phyloP scores from a whole-genome alignment of 2,888 invertebrate genomes.

The Epiperipatus broadwayi region DNA sequence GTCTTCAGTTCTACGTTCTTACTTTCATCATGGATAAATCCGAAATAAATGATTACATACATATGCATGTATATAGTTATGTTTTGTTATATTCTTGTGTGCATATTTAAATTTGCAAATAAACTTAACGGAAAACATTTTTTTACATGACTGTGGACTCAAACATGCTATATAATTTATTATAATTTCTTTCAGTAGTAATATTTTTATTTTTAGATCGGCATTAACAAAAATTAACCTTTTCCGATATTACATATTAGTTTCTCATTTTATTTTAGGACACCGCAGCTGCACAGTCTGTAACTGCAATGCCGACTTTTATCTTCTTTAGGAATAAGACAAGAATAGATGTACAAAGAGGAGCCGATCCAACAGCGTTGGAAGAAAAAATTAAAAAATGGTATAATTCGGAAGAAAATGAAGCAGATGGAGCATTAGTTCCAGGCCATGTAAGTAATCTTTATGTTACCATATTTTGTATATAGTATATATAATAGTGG shows the following conservation, averaged over 20 bases:
- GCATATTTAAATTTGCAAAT: too few species aligned
- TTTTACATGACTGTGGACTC: constrained; percentile 17
- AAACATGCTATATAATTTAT: constrained; percentile 15
- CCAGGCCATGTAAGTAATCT: constrained; percentile 51
- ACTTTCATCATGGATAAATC: too few species aligned
- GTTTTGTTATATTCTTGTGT: too few species aligned
- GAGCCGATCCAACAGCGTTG: constrained; percentile 59
- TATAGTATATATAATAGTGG: too few species aligned
- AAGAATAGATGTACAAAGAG: constrained; percentile 37
- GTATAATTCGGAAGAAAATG: constrained; percentile 16
- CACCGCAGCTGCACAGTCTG: constrained; percentile 64
- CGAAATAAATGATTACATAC: too few species aligned
- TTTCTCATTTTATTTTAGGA: constrained; percentile 32
- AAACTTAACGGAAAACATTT: too few species aligned
- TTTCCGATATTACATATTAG: too few species aligned
- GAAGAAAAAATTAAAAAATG: constrained; percentile 72
- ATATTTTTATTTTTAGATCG: background rate
- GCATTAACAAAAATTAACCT: too few species aligned
- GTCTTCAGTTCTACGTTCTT: too few species aligned
- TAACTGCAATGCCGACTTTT: constrained; percentile 96
- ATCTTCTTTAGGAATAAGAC: constrained; percentile 58
- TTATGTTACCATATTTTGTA: too few species aligned
- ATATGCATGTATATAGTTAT: too few species aligned
- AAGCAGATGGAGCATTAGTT: constrained; percentile 34
- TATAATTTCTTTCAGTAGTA: too few species aligned